Evolutionary conservation across 2,888 invertebrate genomes (phyloP), one percentile per base, ranked within the genome.

Genomic region (Iselma pallidipennis): DNA sequence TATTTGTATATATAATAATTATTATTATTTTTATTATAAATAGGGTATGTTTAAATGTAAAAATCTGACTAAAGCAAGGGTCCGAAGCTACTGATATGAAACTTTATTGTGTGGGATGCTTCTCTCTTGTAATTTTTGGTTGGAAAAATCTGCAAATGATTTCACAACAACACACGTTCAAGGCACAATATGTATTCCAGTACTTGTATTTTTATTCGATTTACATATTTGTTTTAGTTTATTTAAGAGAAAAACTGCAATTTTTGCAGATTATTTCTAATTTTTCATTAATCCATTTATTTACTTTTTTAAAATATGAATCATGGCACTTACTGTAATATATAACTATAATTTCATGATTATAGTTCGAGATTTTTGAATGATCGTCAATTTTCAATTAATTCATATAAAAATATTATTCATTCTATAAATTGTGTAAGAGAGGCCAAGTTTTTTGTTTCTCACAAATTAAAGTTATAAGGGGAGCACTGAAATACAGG

Each of bases 121-220:
- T n/a, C n/a, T n/a, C n/a, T n/a, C n/a, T n/a, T n/a, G n/a, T 73
- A 73, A 73, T 75, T 74, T 64, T 66, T 66, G 63, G 37, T 56
- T 61, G 55, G 60, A 45, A 59, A 60, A 66, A 65, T 67, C 65
- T 71, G 74, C 71, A 74, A 74, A 74, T 71, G 61, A 74, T 73
- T 71, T 78, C 75, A 74, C 77, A 76, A 74, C 77, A 76, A 79
- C 76, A 76, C 76, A 77, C 77, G 75, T 76, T 72, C 76, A 80
- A 79, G 80, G 80, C 80, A 80, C 80, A 76, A 76, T 72, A 74
- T 79, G 80, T 80, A 79, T 80, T 80, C 78, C 79, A 79, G 79
- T 79, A 79, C 77, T 76, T 71, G 63, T 64, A 66, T 61, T 57
- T 63, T 53, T 56, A 55, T 37, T 37, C 16, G 16, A 10, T 19